A percentile compares a stretch with the other conserved stretches of the same genome.
Conservation (phyloP, 2,113 vertebrate species). For the Colius striatus region DNA sequence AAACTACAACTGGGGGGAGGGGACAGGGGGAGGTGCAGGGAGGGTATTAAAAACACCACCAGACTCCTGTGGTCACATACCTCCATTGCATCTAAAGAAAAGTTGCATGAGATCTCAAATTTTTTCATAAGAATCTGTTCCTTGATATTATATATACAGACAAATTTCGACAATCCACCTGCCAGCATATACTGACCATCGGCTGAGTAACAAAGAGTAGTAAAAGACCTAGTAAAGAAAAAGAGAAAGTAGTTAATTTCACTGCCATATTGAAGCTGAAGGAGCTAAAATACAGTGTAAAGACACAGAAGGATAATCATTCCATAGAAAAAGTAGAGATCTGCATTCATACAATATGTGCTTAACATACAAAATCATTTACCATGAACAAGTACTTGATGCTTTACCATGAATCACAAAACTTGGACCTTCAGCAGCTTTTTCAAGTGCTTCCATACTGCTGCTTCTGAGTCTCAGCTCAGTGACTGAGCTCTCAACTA, state of each 20-base stretch:
- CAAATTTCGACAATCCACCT: conserved; percentile 92
- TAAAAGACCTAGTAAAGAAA: conserved; percentile 84
- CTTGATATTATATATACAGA: conserved; percentile 92
- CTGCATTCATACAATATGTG: neutral
- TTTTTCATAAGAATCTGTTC: conserved; percentile 96
- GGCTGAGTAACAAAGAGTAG: conserved; percentile 92
- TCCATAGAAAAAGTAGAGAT: neutral
- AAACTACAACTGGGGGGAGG: neutral
- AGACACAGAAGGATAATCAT: neutral
- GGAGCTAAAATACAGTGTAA: neutral
- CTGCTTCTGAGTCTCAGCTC: neutral
- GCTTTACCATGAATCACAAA: neutral
- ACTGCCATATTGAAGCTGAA: neutral
- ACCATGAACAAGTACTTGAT: neutral
- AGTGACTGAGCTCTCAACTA: neutral
- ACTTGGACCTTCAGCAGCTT: neutral
- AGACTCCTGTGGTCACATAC: conserved; percentile 58
- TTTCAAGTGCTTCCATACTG: neutral
- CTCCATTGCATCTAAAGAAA: conserved; percentile 97
- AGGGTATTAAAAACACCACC: neutral
- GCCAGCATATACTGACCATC: conserved; percentile 91
- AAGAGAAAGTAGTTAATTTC: neutral
- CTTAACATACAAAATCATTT: neutral
- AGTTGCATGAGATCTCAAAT: conserved; percentile 96
- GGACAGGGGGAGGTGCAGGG: too few species aligned